A percentile compares a stretch with the other conserved stretches of the same genome.
phyloP scores from a whole-genome alignment of 2,797 vertebrate genomes.

The Rhinatrema bivittatum region DNA sequence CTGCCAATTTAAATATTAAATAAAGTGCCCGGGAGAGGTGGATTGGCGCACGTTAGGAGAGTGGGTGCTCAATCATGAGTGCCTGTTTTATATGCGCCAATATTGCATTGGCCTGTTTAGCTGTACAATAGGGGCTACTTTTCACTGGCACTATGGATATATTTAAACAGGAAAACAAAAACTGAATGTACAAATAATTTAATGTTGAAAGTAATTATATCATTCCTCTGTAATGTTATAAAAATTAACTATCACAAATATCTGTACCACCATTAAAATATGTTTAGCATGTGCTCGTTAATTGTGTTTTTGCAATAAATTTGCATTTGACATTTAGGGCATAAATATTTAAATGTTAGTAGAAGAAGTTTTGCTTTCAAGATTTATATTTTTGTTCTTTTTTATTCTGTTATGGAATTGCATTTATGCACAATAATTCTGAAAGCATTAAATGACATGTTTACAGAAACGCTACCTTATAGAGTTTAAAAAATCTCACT shows the following conservation, averaged over 20 bases:
- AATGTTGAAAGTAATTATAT: background rate
- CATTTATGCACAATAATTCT: slow-evolving; percentile 18
- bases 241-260: slow-evolving; percentile 10
- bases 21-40: no score
- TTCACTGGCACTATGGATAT: no score
- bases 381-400: slow-evolving; percentile 37
- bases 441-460: slow-evolving; percentile 7
- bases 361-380: slow-evolving; percentile 23
- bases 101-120: no score
- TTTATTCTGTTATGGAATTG: slow-evolving; percentile 29
- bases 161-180: background rate
- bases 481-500: slow-evolving; percentile 25
- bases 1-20: no score
- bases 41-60: no score
- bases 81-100: no score
- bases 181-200: slow-evolving; percentile 1
- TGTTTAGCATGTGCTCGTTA: slow-evolving; percentile 6
- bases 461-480: slow-evolving; percentile 19
- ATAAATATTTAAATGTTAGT: slow-evolving; percentile 44
- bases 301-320: slow-evolving; percentile 40
- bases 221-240: slow-evolving; percentile 5
- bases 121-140: no score
- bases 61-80: no score
- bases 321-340: slow-evolving; percentile 53
- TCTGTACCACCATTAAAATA: slow-evolving; percentile 20